A percentile compares a stretch with the other conserved stretches of the same genome.
phyloP scores from a whole-genome alignment of 2,797 vertebrate genomes.

The Lateolabrax maculatus region DNA sequence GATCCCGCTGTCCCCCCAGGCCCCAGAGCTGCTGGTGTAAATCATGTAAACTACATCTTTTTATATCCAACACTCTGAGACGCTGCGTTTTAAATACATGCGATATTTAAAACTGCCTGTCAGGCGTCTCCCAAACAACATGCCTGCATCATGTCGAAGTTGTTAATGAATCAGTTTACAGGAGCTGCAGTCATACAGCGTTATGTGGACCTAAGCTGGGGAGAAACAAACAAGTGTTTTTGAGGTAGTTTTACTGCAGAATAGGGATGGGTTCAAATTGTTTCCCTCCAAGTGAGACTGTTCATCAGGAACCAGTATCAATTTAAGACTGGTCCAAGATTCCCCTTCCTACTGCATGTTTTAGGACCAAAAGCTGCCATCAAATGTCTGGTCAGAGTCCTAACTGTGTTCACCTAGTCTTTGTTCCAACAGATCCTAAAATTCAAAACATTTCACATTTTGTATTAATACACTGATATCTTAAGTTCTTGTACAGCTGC shows the following conservation, averaged over 20 bases:
- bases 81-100: background rate
- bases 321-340: too few relatives aligned
- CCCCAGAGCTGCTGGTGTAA: background rate
- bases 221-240: background rate
- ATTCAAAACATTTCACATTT: too few relatives aligned
- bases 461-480: too few relatives aligned
- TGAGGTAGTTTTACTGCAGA: background rate
- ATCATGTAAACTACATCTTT: background rate
- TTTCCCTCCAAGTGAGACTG: too few relatives aligned
- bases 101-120: background rate
- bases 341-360: too few relatives aligned
- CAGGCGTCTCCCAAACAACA: background rate
- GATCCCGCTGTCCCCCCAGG: background rate
- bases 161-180: background rate
- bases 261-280: too few relatives aligned
- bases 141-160: background rate
- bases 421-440: too few relatives aligned
- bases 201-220: background rate
- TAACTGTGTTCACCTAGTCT: too few relatives aligned
- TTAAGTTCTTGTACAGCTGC: too few relatives aligned
- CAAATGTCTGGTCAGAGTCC: too few relatives aligned
- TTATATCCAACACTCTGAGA: background rate
- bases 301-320: too few relatives aligned
- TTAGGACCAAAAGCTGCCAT: too few relatives aligned
- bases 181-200: background rate